Conservation (phyloP, 2,888 invertebrate species). For the Dione vanillae region DNA sequence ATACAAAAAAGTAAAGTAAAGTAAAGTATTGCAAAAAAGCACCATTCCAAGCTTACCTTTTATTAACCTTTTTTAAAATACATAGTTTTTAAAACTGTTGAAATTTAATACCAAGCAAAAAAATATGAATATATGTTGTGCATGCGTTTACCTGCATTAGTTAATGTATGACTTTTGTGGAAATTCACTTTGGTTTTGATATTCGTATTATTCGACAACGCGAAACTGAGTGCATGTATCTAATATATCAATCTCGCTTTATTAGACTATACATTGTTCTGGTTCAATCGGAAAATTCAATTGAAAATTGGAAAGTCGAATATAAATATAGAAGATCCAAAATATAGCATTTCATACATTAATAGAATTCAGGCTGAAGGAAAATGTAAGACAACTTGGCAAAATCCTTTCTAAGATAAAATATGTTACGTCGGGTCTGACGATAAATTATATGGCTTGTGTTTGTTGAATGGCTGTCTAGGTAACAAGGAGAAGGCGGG, state of each 20-base stretch:
- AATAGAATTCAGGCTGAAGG: conserved; percentile 7
- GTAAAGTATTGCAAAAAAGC: no score
- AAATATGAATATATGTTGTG: background rate
- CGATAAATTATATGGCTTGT: conserved; percentile 32
- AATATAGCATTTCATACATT: conserved; percentile 4
- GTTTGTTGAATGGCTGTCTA: conserved; percentile 31
- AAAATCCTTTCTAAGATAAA: conserved; percentile 33
- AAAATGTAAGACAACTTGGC: conserved; percentile 20
- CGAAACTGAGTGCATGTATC: no score
- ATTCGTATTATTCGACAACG: no score
- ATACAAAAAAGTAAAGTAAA: no score
- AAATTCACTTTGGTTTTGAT: background rate
- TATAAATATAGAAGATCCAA: no score
- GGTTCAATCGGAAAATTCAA: no score
- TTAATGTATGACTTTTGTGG: background rate
- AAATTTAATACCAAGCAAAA: background rate
- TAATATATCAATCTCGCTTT: no score
- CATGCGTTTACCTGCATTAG: background rate
- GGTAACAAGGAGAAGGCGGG: conserved; percentile 40
- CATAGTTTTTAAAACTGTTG: background rate
- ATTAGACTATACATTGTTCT: no score
- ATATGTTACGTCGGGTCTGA: conserved; percentile 29
- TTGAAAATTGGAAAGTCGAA: no score
- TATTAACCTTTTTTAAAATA: background rate
- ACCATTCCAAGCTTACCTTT: no score